Percentiles rank a stretch among this genome's conserved stretches.
Evolutionary conservation across 53 echinoderm and acorn worm species (phyloP).

Genomic region (Pentamera pediparva): DNA sequence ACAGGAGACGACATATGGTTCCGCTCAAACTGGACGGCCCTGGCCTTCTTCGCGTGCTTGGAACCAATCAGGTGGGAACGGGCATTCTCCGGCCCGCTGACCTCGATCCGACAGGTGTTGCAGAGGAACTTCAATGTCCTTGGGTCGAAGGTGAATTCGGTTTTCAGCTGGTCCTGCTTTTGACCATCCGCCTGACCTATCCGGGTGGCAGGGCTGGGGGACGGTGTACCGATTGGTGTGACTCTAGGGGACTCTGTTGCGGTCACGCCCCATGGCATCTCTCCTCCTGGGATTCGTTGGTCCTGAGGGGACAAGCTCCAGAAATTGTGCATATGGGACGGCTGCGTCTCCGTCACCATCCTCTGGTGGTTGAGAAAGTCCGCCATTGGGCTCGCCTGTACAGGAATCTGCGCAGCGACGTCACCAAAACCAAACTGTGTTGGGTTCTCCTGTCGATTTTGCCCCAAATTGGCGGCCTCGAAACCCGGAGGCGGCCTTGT

Average conservation of each 20-base stretch:
- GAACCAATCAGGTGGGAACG: not conserved
- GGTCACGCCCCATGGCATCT: not conserved
- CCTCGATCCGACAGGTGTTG: not conserved
- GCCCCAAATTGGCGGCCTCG: too few relatives aligned
- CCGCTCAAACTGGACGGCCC: conserved; percentile 6
- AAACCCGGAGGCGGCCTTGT: too few relatives aligned
- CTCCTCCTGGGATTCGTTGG: not conserved
- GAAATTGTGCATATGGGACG: not conserved
- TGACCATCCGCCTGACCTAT: too few relatives aligned
- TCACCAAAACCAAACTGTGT: too few relatives aligned
- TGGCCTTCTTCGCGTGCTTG: not conserved
- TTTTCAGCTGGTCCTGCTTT: not conserved
- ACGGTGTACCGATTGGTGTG: conserved; percentile 1
- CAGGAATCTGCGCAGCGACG: too few relatives aligned
- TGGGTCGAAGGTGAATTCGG: not conserved
- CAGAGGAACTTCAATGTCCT: not conserved
- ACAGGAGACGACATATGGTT: too few relatives aligned
- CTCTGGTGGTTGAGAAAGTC: conserved; percentile 10
- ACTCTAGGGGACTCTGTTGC: not conserved
- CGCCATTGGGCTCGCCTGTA: not conserved
- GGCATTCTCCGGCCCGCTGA: not conserved
- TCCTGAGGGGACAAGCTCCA: not conserved
- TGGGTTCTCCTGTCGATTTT: too few relatives aligned
- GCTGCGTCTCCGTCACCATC: not conserved
- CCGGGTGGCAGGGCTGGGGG: not conserved